phyloP scores from a whole-genome alignment of 2,888 invertebrate species.

The Lycophotia porphyrea region DNA sequence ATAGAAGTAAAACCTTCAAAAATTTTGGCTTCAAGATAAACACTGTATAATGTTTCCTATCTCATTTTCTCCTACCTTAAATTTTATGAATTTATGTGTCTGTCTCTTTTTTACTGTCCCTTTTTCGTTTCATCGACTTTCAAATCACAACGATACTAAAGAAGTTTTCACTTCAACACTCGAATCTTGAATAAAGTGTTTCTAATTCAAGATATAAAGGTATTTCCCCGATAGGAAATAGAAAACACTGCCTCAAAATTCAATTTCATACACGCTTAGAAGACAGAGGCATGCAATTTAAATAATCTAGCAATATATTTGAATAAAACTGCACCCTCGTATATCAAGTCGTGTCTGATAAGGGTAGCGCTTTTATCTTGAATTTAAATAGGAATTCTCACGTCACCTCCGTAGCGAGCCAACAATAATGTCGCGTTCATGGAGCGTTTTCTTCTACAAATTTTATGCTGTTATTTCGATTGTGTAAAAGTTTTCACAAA shows the following conservation, averaged over 20 bases:
- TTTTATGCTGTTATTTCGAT: neutral
- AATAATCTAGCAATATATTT: constrained; percentile 33
- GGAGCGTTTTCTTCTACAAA: constrained; percentile 10
- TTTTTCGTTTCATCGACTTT: too few species aligned
- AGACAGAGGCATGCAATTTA: constrained; percentile 18
- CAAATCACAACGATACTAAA: too few species aligned
- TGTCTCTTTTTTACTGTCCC: too few species aligned
- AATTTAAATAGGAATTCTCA: constrained; percentile 57
- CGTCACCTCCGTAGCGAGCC: constrained; percentile 1
- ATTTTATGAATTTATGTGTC: too few species aligned
- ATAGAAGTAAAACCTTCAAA: too few species aligned
- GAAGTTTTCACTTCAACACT: too few species aligned
- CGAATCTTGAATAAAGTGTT: too few species aligned
- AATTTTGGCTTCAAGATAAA: too few species aligned
- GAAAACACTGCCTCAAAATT: neutral
- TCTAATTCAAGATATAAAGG: constrained; percentile 14
- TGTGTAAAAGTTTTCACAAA: neutral
- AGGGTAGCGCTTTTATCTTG: constrained; percentile 43
- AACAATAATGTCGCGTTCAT: constrained; percentile 8
- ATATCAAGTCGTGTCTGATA: constrained; percentile 36
- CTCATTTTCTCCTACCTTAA: too few species aligned
- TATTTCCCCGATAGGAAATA: neutral
- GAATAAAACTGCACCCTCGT: constrained; percentile 44
- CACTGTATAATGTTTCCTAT: too few species aligned
- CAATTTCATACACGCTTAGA: neutral